These are phyloP conservation scores for Oxyura jamaicensis DNA, from an alignment of 2,113 vertebrate species.

Conservation along the genomic window DNA sequence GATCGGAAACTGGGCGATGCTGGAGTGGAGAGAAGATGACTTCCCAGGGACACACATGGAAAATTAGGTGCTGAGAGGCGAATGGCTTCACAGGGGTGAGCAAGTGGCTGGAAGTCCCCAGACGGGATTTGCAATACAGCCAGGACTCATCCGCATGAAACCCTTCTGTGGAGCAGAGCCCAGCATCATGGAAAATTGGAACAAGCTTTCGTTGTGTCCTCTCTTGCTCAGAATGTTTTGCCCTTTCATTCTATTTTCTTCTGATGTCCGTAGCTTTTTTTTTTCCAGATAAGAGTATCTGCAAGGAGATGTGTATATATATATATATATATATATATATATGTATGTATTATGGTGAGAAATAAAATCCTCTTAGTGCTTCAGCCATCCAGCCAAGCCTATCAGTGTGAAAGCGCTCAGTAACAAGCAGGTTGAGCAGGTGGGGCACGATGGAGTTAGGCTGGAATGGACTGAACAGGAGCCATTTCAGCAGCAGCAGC, in stretches of 20 bases:
- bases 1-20: neutral
- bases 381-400: neutral
- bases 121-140: neutral
- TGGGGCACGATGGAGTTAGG: neutral
- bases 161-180: neutral
- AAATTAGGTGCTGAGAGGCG: neutral
- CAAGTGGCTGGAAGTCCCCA: neutral
- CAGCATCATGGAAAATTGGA: neutral
- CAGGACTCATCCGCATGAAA: rapidly evolving
- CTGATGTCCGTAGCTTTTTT: neutral
- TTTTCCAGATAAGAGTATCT: neutral
- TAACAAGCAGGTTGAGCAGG: neutral
- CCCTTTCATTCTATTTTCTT: neutral
- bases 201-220: neutral
- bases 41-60: rapidly evolving
- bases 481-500: neutral
- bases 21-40: neutral
- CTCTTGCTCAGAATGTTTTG: neutral
- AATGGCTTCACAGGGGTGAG: neutral
- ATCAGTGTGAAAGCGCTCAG: neutral
- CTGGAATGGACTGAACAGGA: neutral
- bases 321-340: too few relatives aligned
- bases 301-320: neutral
- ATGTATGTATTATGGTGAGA: neutral
- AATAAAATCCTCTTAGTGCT: constrained; percentile 36